Conservation (phyloP, 2,797 vertebrate species). For the Schizothorax lantsangensis region DNA sequence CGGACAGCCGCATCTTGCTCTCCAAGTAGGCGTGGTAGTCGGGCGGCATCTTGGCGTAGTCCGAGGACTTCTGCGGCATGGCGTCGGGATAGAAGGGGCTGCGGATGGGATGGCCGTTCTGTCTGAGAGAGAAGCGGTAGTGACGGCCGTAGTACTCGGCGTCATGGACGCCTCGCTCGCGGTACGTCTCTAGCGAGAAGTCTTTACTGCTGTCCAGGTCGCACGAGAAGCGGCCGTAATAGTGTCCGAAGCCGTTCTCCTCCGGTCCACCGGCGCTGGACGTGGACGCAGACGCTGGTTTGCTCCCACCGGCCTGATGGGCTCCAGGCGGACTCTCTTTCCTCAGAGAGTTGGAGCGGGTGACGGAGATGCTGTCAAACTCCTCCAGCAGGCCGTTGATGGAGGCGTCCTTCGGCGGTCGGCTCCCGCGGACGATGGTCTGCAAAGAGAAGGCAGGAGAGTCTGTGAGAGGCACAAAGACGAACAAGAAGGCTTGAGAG, state of each 20-base stretch:
- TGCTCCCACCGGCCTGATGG: slow-evolving; percentile 83
- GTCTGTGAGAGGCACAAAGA: background rate
- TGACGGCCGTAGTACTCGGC: slow-evolving; percentile 82
- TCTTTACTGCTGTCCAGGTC: slow-evolving; percentile 88
- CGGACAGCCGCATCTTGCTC: slow-evolving; percentile 82
- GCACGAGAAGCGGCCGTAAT: slow-evolving; percentile 91
- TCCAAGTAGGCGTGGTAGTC: slow-evolving; percentile 91
- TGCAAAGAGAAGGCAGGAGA: slow-evolving; percentile 62
- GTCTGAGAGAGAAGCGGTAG: slow-evolving; percentile 81
- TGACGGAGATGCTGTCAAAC: slow-evolving; percentile 97
- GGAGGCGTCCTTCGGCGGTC: slow-evolving; percentile 90
- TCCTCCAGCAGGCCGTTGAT: slow-evolving; percentile 97
- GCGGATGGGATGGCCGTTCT: slow-evolving; percentile 89
- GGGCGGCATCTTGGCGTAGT: slow-evolving; percentile 84
- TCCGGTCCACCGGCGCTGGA: slow-evolving; percentile 72
- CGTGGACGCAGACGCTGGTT: slow-evolving; percentile 71
- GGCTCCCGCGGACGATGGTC: slow-evolving; percentile 97
- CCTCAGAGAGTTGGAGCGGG: slow-evolving; percentile 94
- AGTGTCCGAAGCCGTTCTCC: slow-evolving; percentile 91
- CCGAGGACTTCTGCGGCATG: slow-evolving; percentile 84
- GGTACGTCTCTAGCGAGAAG: slow-evolving; percentile 79
- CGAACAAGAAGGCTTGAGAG: background rate
- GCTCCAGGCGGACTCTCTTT: slow-evolving; percentile 93
- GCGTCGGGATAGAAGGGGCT: slow-evolving; percentile 89
- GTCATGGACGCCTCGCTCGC: slow-evolving; percentile 67